Percentiles rank a stretch among this genome's conserved stretches.
phyloP scores from a whole-genome alignment of 2,888 invertebrate species.

The Drosophila monieri region DNA sequence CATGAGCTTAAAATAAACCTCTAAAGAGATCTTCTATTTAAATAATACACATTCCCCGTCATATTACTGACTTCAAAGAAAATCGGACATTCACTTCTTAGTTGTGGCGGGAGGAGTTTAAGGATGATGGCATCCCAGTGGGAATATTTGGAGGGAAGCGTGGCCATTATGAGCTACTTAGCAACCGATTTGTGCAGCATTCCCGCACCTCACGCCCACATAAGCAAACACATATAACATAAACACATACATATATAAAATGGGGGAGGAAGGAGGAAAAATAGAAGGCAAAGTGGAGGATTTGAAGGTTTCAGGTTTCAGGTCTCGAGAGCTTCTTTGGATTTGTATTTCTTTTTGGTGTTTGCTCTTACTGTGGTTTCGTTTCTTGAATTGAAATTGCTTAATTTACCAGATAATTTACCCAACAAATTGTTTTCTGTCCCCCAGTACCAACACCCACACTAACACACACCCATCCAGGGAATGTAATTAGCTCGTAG shows the following conservation, averaged over 20 bases:
- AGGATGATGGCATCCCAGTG: slow-evolving; percentile 23
- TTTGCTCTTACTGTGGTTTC: slow-evolving; percentile 24
- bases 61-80: slow-evolving; percentile 9
- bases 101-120: not conserved
- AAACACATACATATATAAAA: not conserved
- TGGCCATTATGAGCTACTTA: slow-evolving; percentile 58
- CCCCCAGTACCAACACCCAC: slow-evolving; percentile 5
- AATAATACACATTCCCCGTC: not conserved
- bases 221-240: slow-evolving; percentile 7
- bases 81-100: slow-evolving; percentile 13
- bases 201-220: slow-evolving; percentile 32
- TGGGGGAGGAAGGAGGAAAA: slow-evolving; percentile 3
- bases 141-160: slow-evolving; percentile 37
- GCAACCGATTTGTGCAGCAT: slow-evolving; percentile 49
- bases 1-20: not conserved
- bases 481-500: slow-evolving; percentile 56
- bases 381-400: slow-evolving; percentile 76
- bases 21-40: not conserved
- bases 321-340: slow-evolving; percentile 25
- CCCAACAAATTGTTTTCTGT: slow-evolving; percentile 52
- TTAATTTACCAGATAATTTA: slow-evolving; percentile 77
- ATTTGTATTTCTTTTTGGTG: slow-evolving; percentile 5
- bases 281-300: slow-evolving; percentile 18
- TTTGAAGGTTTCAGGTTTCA: slow-evolving; percentile 33
- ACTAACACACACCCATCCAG: slow-evolving; percentile 15